Percentiles rank a stretch among this genome's conserved stretches.
These are phyloP conservation scores for Seriola aureovittata DNA, from an alignment of 2,113 vertebrate species.

Conservation along the genomic window DNA sequence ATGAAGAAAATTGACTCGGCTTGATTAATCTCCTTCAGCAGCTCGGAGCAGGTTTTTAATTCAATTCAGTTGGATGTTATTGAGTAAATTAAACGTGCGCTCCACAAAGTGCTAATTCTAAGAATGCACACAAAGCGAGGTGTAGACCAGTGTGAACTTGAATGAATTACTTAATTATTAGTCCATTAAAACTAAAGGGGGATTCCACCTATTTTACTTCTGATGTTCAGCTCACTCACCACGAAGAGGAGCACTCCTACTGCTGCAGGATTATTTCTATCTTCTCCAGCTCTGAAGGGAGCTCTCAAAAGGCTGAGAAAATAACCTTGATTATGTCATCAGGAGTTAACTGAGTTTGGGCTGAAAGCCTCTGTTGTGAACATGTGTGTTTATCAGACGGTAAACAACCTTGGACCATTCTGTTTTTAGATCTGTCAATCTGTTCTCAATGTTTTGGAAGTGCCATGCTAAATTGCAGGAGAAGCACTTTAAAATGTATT, in stretches of 20 bases:
- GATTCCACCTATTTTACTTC: background rate
- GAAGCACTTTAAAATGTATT: too few species aligned
- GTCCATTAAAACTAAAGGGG: background rate
- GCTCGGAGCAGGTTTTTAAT: background rate
- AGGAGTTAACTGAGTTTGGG: background rate
- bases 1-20: constrained; percentile 1
- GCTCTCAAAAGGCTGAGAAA: background rate
- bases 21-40: background rate
- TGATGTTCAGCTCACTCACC: background rate
- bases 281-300: background rate
- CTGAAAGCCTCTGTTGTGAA: constrained; percentile 1
- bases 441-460: background rate
- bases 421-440: background rate
- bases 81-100: background rate
- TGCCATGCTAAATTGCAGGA: background rate
- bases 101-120: background rate
- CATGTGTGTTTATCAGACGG: background rate
- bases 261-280: background rate
- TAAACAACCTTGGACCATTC: background rate
- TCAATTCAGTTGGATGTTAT: background rate
- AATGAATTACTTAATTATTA: background rate
- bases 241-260: accelerated
- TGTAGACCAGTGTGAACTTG: background rate
- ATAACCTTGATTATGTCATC: background rate
- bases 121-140: background rate